These are phyloP conservation scores for Delichon dasypus DNA, from an alignment of 2,797 vertebrate genomes.

Conservation along the genomic window DNA sequence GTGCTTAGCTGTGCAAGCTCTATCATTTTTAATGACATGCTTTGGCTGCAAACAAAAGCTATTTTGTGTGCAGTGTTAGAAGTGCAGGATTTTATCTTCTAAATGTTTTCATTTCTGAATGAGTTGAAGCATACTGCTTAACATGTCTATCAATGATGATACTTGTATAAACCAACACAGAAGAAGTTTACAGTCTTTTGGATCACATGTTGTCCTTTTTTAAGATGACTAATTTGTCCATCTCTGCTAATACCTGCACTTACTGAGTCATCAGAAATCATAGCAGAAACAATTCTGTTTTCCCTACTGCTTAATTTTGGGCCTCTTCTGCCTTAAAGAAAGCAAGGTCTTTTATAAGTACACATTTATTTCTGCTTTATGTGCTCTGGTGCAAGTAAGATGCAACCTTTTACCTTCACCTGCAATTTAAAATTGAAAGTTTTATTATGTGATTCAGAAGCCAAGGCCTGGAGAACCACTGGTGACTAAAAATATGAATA, in stretches of 20 bases:
- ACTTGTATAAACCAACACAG: background rate
- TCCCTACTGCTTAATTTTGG: background rate
- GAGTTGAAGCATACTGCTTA: background rate
- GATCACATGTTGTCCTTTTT: background rate
- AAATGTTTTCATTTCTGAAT: background rate
- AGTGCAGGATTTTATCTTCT: background rate
- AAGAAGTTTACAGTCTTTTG: background rate
- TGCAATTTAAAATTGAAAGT: background rate
- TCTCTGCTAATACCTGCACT: background rate
- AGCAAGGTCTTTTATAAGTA: background rate
- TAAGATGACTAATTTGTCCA: background rate
- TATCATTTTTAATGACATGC: background rate
- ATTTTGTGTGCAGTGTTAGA: background rate
- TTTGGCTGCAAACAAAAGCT: constrained; percentile 6
- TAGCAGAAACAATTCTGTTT: background rate
- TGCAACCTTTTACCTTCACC: background rate
- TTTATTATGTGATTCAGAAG: background rate
- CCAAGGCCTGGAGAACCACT: background rate
- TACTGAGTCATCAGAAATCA: background rate
- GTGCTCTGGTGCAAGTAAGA: background rate
- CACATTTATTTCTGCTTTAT: background rate
- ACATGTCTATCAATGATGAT: background rate
- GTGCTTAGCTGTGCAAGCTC: background rate
- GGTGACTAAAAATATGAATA: background rate
- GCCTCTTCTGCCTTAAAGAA: background rate